These are phyloP conservation scores for Drosophila lowei DNA, from an alignment of 1,140 invertebrate genomes.

Conservation along the genomic window DNA sequence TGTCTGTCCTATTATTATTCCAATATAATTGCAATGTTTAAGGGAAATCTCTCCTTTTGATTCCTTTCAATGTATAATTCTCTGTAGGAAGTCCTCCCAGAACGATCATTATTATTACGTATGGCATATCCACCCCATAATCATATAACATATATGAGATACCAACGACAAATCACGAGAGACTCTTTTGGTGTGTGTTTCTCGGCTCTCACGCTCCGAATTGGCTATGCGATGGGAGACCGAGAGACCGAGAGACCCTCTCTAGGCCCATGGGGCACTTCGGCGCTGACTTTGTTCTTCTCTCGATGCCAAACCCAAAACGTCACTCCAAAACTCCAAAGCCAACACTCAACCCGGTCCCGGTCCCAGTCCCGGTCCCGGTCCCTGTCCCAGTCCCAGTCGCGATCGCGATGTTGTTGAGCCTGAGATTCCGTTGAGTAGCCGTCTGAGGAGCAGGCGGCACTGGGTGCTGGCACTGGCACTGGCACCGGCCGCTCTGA, in stretches of 20 bases:
- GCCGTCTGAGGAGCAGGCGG: constrained; percentile 52
- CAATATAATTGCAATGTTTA: too few species aligned
- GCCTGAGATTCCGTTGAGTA: constrained; percentile 48
- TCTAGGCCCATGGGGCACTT: constrained; percentile 57
- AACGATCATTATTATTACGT: too few species aligned
- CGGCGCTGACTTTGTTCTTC: constrained; percentile 75
- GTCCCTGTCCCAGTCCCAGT: background rate
- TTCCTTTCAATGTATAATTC: too few species aligned
- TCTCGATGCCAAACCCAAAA: constrained; percentile 64
- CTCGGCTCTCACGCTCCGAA: constrained; percentile 59
- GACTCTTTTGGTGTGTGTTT: background rate
- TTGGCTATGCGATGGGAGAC: constrained; percentile 16
- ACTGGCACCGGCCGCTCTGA: constrained; percentile 57
- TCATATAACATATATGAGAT: constrained; percentile 5
- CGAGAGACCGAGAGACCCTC: constrained; percentile 26
- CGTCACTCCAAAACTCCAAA: constrained; percentile 63
- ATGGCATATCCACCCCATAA: constrained; percentile 17
- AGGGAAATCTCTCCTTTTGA: too few species aligned
- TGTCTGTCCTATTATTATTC: too few species aligned
- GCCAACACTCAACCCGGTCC: constrained; percentile 43
- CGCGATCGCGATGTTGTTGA: constrained; percentile 38
- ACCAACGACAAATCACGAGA: constrained; percentile 32
- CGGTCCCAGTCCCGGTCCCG: too few species aligned
- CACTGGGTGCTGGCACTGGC: constrained; percentile 18
- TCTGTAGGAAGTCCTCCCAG: too few species aligned